A percentile compares a stretch with the other conserved stretches of the same genome.
phyloP scores from a whole-genome alignment of 2,797 vertebrate species.

The Hipposideros larvatus region DNA sequence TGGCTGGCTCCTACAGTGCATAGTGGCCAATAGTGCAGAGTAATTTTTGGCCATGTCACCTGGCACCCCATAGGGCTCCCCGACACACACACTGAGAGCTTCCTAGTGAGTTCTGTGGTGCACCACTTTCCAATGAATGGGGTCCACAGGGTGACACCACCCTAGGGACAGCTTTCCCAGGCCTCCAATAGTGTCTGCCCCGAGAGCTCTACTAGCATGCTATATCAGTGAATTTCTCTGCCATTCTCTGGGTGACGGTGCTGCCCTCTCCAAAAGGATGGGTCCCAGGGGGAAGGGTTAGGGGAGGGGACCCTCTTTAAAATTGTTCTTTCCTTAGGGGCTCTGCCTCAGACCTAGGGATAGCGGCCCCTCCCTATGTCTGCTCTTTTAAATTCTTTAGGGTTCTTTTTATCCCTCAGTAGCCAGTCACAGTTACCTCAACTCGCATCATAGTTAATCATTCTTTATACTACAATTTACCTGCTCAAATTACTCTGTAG shows the following conservation, averaged over 20 bases:
- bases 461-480: neutral
- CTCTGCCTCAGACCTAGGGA: neutral
- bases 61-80: neutral
- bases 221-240: neutral
- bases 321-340: neutral
- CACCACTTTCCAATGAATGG: neutral
- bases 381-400: neutral
- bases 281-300: neutral
- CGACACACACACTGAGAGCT: neutral
- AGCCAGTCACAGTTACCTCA: neutral
- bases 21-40: neutral
- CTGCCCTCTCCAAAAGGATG: neutral
- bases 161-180: neutral
- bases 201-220: neutral
- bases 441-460: neutral
- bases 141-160: neutral
- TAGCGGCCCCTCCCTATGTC: neutral
- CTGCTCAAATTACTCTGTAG: neutral
- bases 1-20: neutral
- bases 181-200: neutral
- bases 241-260: neutral
- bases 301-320: neutral
- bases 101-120: rapidly evolving
- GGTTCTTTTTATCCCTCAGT: neutral
- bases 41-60: neutral